A percentile compares a stretch with the other conserved stretches of the same genome.
These are phyloP conservation scores for Smutsia temminckii DNA, from an alignment of 2,797 vertebrate genomes.

Conservation along the genomic window DNA sequence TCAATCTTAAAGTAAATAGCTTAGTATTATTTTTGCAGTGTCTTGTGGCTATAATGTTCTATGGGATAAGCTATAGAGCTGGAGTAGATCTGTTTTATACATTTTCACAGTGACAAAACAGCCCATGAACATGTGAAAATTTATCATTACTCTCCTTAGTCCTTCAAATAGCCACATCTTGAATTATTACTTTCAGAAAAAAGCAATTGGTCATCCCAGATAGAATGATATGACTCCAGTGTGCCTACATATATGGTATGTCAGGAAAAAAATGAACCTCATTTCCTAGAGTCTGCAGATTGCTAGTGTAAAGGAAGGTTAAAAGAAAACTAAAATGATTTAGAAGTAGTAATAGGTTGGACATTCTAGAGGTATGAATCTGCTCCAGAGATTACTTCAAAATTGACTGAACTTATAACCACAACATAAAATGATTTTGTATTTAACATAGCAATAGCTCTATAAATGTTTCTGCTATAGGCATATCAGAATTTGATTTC, in stretches of 20 bases:
- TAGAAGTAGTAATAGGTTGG: constrained; percentile 40
- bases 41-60: constrained; percentile 55
- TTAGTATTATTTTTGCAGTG: constrained; percentile 53
- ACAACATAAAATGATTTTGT: constrained; percentile 49
- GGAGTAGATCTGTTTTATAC: background rate
- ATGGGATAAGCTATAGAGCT: constrained; percentile 29
- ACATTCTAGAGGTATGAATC: constrained; percentile 43
- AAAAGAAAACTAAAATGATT: constrained; percentile 46
- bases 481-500: constrained; percentile 58
- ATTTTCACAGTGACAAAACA: constrained; percentile 61
- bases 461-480: constrained; percentile 61
- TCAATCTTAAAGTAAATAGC: constrained; percentile 63
- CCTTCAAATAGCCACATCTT: constrained; percentile 40
- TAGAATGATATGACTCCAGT: background rate
- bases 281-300: background rate
- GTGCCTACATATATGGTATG: background rate
- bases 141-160: constrained; percentile 2
- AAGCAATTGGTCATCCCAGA: constrained; percentile 24
- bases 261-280: constrained; percentile 50
- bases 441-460: constrained; percentile 48
- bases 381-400: constrained; percentile 59
- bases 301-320: constrained; percentile 48
- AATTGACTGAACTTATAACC: constrained; percentile 58
- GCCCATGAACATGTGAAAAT: constrained; percentile 13
- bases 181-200: constrained; percentile 63